Evolutionary conservation across 2,797 vertebrate species (phyloP).

Genomic region (Neomorphus geoffroyi): DNA sequence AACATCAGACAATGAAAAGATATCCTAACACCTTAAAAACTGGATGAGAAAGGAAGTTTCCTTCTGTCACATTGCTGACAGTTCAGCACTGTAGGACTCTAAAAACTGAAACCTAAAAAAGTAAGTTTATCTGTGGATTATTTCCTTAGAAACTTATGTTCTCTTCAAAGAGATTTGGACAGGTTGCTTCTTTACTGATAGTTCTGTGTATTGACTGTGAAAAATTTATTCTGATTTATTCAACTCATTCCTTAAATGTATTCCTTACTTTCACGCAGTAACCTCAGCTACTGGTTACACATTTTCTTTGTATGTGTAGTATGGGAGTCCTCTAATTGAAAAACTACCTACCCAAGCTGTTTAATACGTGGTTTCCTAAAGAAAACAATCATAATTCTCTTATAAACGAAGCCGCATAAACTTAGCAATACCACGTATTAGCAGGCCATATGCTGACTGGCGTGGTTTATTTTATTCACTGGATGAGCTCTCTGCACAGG

Average conservation of each 20-base stretch:
- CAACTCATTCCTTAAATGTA: neutral
- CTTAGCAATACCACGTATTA: neutral
- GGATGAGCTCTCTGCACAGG: neutral
- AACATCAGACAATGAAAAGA: neutral
- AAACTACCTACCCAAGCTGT: neutral
- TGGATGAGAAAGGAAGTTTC: neutral
- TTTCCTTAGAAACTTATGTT: neutral
- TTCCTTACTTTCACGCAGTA: neutral
- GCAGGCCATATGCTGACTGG: neutral
- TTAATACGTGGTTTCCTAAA: neutral
- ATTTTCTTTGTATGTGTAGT: neutral
- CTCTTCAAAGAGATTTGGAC: neutral
- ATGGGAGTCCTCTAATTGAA: neutral
- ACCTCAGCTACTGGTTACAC: neutral
- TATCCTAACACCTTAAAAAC: neutral
- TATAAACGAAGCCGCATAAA: neutral
- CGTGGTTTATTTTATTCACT: neutral
- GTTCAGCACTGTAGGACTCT: neutral
- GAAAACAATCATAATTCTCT: accelerated
- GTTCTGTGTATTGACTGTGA: slow-evolving; percentile 11
- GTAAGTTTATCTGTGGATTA: neutral
- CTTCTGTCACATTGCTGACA: neutral
- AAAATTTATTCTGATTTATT: slow-evolving; percentile 19
- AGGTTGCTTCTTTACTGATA: neutral
- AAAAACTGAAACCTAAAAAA: neutral